Evolutionary conservation across 2,888 invertebrate species (phyloP).

Genomic region (Ischnus inquisitorius): DNA sequence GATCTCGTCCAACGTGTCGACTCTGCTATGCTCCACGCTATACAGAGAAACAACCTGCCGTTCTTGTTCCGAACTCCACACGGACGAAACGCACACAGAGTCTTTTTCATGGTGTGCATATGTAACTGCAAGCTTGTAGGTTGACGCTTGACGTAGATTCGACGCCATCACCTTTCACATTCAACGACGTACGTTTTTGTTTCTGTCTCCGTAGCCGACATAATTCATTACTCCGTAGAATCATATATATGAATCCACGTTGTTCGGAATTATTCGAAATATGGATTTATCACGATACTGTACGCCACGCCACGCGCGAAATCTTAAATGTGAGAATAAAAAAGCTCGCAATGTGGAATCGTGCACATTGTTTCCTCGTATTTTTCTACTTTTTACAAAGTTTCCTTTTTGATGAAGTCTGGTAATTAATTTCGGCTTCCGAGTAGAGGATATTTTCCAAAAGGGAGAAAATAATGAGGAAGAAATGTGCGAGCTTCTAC

Average conservation of each 20-base stretch:
- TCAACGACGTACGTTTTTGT: conserved; percentile 26
- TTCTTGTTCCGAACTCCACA: conserved; percentile 41
- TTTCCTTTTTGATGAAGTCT: no score
- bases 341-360: neutral
- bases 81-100: neutral
- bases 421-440: no score
- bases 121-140: conserved; percentile 37
- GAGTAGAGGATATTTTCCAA: no score
- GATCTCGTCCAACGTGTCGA: conserved; percentile 14
- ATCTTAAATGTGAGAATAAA: conserved; percentile 36
- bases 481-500: no score
- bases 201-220: conserved; percentile 26
- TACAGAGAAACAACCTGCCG: conserved; percentile 5
- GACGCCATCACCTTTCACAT: neutral
- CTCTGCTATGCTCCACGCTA: conserved; percentile 1
- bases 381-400: no score
- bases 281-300: conserved; percentile 51
- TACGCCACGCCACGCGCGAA: conserved; percentile 15
- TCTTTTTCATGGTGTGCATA: conserved; percentile 3
- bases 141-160: conserved; percentile 2
- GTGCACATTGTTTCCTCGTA: no score
- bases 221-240: conserved; percentile 59
- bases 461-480: no score
- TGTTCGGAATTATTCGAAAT: conserved; percentile 43
- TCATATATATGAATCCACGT: conserved; percentile 33